Evolutionary conservation across 2,113 vertebrate species (phyloP), one percentile per base, ranked within the genome.

Genomic region (Mesembrinibis cayennensis): DNA sequence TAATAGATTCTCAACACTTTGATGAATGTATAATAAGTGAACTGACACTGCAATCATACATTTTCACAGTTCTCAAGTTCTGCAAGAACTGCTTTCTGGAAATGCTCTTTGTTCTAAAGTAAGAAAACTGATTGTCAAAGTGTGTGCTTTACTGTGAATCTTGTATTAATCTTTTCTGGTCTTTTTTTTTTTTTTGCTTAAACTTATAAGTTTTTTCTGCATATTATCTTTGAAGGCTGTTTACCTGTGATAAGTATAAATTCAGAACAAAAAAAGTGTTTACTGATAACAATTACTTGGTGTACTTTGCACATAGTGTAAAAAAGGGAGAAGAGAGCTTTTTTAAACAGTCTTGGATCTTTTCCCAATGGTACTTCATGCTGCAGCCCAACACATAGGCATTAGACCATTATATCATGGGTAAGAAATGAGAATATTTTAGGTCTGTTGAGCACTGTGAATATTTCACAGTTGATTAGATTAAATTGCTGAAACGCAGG

Each of bases 391-490:
- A 78, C 52, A 72, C 44, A 49, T 27, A 72, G 13, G 20, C 77
- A 81, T 95, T 89, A 89, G 82, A 90, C 36, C 86, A 83, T 90
- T 82, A 82, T 73, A 78, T 32, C 40, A 79, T 17, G 62, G 47
- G 13, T 84, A 95, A 86, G 44, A 89, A 94, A 90, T 87, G 23
- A 90, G n/a, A 94, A 47, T 77, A 91, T 83, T 97, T 94, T 82
- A 83, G 76, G 77, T 94, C 92, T 70, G 63, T 63, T 97, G 69
- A 97, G 80, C 67, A 69, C 20, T 79, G n/a, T 91, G 91, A 96
- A 72, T 76, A 22, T 90, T 94, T 93, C 62, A 96, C 40, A 81
- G 78, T 38, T 97, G 42, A 86, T 77, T 87, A 91, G 71, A 83
- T 92, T 72, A 80, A 65, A 96, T 82, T 80, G 53, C 22, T 73